Percentiles rank a stretch among this genome's conserved stretches.
These are phyloP conservation scores for Mythimna pallens DNA, from an alignment of 2,888 invertebrate species.

Conservation along the genomic window DNA sequence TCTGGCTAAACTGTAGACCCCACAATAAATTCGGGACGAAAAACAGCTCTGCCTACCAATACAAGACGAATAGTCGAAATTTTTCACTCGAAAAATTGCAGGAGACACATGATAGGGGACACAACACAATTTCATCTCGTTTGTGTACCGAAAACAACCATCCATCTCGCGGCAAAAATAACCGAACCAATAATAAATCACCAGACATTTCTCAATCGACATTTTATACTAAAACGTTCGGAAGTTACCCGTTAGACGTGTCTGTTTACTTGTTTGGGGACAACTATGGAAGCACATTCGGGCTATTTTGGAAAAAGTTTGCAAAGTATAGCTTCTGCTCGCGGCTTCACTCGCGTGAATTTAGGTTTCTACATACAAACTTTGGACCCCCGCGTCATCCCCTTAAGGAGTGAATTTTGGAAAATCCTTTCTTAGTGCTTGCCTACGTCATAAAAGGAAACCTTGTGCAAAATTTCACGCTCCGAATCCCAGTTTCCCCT, in stretches of 20 bases:
- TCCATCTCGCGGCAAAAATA: slow-evolving; percentile 74
- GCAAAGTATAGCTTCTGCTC: not conserved
- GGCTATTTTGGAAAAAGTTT: slow-evolving; percentile 45
- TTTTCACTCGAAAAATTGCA: slow-evolving; percentile 53
- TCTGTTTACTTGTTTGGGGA: slow-evolving; percentile 67
- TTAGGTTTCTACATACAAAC: too few species aligned
- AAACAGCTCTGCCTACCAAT: slow-evolving; percentile 23
- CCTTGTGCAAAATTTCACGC: too few species aligned
- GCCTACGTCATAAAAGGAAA: too few species aligned
- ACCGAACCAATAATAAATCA: slow-evolving; percentile 77
- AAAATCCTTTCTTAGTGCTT: too few species aligned
- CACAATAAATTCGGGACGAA: slow-evolving; percentile 15
- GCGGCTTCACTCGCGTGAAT: too few species aligned
- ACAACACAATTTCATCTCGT: slow-evolving; percentile 66
- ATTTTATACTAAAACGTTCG: slow-evolving; percentile 80
- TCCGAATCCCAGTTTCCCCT: too few species aligned
- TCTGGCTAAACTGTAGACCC: not conserved
- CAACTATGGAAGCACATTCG: slow-evolving; percentile 62
- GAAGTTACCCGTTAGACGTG: slow-evolving; percentile 75
- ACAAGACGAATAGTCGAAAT: slow-evolving; percentile 41
- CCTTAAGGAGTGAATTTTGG: too few species aligned
- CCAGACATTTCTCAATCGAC: slow-evolving; percentile 78
- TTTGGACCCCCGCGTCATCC: too few species aligned
- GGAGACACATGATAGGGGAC: slow-evolving; percentile 45
- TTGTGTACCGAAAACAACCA: slow-evolving; percentile 75